A percentile compares a stretch with the other conserved stretches of the same genome.
Conservation (phyloP, 92 coral and sea anemone species). For the Porites cylindrica region DNA sequence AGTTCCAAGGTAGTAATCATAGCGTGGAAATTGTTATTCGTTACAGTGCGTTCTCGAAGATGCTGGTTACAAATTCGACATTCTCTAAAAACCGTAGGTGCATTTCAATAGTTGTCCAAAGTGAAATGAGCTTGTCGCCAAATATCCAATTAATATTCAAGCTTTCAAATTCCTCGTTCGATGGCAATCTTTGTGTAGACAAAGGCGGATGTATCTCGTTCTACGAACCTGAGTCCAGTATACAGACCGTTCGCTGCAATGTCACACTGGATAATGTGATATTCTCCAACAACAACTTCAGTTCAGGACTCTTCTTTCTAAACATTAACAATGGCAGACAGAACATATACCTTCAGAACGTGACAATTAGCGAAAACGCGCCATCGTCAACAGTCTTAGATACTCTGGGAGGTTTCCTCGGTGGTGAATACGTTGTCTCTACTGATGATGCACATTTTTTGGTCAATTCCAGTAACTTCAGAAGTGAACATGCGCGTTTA, state of each 20-base stretch:
- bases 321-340: background rate
- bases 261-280: slow-evolving; percentile 9
- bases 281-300: background rate
- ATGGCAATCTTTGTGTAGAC: background rate
- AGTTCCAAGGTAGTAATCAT: background rate
- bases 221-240: background rate
- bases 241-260: background rate
- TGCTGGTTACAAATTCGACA: slow-evolving; percentile 2
- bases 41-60: background rate
- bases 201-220: background rate
- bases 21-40: background rate
- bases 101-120: background rate
- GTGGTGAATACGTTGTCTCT: slow-evolving; percentile 3
- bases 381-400: background rate
- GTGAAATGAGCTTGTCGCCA: background rate
- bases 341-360: slow-evolving; percentile 3
- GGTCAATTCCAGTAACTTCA: background rate
- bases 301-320: background rate
- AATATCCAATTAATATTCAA: background rate
- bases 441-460: background rate
- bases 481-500: background rate
- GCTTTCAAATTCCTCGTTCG: background rate
- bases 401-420: background rate
- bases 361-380: background rate
- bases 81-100: background rate